Conservation (phyloP, 2,113 vertebrate species). For the Scomber japonicus region DNA sequence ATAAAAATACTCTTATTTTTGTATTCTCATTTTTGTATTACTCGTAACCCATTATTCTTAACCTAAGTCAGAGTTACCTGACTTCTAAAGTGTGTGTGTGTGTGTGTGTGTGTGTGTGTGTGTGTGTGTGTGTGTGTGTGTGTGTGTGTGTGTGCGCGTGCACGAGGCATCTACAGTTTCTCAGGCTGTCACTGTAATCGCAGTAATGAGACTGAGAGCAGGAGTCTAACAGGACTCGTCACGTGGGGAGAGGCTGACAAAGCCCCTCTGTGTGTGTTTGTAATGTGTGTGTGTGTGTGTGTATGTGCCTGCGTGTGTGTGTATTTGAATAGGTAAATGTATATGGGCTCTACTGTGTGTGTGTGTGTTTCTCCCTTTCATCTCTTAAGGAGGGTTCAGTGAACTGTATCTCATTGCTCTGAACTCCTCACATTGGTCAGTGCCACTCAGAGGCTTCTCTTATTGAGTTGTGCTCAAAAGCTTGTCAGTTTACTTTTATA, state of each 20-base stretch:
- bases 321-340: conserved; percentile 10
- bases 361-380: conserved; percentile 20
- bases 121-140: not conserved
- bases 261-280: conserved; percentile 34
- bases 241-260: conserved; percentile 60
- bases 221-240: conserved; percentile 64
- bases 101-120: conserved; percentile 8
- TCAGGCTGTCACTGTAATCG: conserved; percentile 71
- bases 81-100: not conserved
- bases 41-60: too few relatives aligned
- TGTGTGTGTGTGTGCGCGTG: not conserved
- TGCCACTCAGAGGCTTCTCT: not conserved
- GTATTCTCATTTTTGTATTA: too few relatives aligned
- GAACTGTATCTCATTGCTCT: conserved; percentile 14
- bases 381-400: conserved; percentile 23
- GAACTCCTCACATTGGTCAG: conserved; percentile 4
- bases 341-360: not conserved
- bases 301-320: not conserved
- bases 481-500: not conserved
- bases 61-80: too few relatives aligned
- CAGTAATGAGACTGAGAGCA: conserved; percentile 75
- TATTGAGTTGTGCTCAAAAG: conserved; percentile 4
- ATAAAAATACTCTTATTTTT: too few relatives aligned
- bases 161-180: conserved; percentile 30
- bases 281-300: conserved; percentile 17